Conservation (phyloP, 2,888 invertebrate genomes). For the Periphyllus acericola region DNA sequence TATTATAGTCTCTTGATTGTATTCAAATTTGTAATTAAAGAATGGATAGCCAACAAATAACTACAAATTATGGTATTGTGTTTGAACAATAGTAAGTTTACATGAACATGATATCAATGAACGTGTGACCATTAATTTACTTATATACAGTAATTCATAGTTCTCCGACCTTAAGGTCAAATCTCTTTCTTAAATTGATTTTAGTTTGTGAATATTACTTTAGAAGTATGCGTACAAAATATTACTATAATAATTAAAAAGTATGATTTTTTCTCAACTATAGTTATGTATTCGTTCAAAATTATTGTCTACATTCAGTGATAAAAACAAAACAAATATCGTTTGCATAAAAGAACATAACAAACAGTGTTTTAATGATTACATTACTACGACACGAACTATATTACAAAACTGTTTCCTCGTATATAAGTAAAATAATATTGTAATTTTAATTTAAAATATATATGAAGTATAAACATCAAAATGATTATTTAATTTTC, state of each 20-base stretch:
- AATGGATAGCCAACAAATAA: slow-evolving; percentile 23
- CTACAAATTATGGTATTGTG: slow-evolving; percentile 44
- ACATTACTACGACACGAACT: background rate
- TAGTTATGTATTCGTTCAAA: background rate
- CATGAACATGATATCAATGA: slow-evolving; percentile 20
- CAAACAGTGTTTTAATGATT: background rate
- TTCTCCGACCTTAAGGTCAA: slow-evolving; percentile 48
- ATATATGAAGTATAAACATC: background rate
- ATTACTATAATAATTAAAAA: background rate
- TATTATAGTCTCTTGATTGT: slow-evolving; percentile 28
- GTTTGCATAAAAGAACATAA: background rate
- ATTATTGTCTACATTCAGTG: background rate
- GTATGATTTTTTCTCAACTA: background rate
- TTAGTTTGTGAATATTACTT: background rate
- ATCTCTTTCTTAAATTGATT: slow-evolving; percentile 10
- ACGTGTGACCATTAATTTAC: slow-evolving; percentile 26
- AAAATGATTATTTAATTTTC: background rate
- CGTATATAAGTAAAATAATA: background rate
- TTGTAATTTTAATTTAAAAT: background rate
- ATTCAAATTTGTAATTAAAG: slow-evolving; percentile 57
- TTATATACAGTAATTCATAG: slow-evolving; percentile 34
- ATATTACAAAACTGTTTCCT: no score
- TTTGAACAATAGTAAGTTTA: slow-evolving; percentile 45
- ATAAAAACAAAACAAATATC: background rate
- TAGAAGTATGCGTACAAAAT: background rate